Conservation (phyloP, 2,888 invertebrate species). For the Parnassius apollo region DNA sequence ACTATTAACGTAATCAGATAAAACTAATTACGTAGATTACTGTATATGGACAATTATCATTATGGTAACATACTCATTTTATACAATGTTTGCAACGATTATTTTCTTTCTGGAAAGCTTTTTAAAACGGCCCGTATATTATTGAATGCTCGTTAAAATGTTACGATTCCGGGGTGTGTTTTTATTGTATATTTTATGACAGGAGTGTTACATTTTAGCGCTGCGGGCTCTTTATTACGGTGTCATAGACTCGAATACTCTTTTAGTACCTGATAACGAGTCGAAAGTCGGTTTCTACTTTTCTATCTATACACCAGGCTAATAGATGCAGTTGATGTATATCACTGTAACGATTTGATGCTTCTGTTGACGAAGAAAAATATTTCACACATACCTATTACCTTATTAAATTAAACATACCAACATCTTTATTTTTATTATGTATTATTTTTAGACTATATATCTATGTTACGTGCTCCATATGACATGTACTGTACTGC, state of each 20-base stretch:
- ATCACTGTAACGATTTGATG: background rate
- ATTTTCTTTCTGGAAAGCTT: conserved; percentile 47
- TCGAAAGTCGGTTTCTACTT: conserved; percentile 45
- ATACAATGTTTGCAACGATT: conserved; percentile 47
- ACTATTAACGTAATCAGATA: conserved; percentile 12
- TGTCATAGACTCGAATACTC: conserved; percentile 70
- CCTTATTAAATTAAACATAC: too few relatives aligned
- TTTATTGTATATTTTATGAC: conserved; percentile 75
- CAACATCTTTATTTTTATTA: too few relatives aligned
- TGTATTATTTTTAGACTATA: too few relatives aligned
- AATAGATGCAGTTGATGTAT: conserved; percentile 7
- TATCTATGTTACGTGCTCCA: too few relatives aligned
- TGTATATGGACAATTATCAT: background rate
- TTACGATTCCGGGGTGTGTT: conserved; percentile 70
- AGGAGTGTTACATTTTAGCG: conserved; percentile 77
- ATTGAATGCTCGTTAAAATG: conserved; percentile 73
- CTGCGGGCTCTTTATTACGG: conserved; percentile 76
- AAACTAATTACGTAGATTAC: conserved; percentile 31
- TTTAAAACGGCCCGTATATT: conserved; percentile 70
- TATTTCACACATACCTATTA: too few relatives aligned
- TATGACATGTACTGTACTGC: too few relatives aligned
- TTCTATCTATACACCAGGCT: conserved; percentile 35
- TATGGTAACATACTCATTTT: conserved; percentile 18
- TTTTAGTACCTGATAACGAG: conserved; percentile 77
- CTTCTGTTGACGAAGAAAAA: conserved; percentile 1